Evolutionary conservation across 2,797 vertebrate species (phyloP).

Genomic region (Danio aesculapii): DNA sequence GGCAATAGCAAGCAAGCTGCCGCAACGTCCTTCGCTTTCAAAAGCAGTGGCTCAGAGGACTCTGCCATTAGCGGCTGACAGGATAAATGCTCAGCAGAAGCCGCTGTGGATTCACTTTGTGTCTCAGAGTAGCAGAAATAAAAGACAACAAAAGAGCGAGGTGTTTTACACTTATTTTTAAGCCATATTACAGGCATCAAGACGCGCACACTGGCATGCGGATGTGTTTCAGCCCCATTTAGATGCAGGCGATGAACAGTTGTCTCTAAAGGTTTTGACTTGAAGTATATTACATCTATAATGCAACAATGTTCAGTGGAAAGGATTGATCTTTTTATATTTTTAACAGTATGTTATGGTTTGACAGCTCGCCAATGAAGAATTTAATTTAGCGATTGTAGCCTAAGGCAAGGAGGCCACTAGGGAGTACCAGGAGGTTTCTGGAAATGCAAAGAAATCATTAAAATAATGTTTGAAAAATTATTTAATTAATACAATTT

Average conservation of each 20-base stretch:
- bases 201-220: background rate
- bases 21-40: constrained; percentile 31
- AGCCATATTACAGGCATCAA: background rate
- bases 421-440: no score
- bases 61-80: constrained; percentile 35
- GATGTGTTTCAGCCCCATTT: background rate
- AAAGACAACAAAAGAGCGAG: background rate
- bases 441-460: no score
- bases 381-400: background rate
- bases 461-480: no score
- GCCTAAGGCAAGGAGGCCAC: background rate
- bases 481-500: no score
- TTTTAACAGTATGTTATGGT: background rate
- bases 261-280: background rate
- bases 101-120: background rate
- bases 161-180: background rate
- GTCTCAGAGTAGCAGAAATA: background rate
- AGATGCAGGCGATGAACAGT: background rate
- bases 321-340: background rate
- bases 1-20: constrained; percentile 20
- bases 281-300: background rate
- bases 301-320: background rate
- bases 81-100: constrained; percentile 29
- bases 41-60: constrained; percentile 32
- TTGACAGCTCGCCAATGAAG: background rate